Base-by-base conservation (phyloP, 37 sponge, comb jelly and placozoan species). In the Chondrilla cf. caribensis region DNA sequence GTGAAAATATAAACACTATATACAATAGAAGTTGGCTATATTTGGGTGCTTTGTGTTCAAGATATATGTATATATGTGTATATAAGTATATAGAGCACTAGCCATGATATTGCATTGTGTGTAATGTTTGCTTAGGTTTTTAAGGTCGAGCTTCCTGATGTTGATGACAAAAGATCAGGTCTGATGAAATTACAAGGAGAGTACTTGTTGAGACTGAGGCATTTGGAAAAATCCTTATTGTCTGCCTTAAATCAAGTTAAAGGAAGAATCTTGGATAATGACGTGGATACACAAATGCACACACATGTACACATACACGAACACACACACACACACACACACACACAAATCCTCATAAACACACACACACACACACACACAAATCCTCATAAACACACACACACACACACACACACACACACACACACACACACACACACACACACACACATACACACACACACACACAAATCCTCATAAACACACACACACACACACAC, bases 221-320 rank as follows among this genome's bases (percentile, higher is more conserved):
- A 98, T 55, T 83, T 98, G 77, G 96, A 98, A 85, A 89, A 98
- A 78, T 89, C 95, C 1, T 87, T 98, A 14, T 82, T 98, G 25
- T 81, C 89, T 41, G 97, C 99, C 47, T 88, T 98, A 11, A 98
- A 98, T 79, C 97, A 98, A 78, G 93, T 88, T 35, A 96, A 97
- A 70, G 98, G 96, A 81, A 79, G 88, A 28, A 96, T 96, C 62
- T 86, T 96, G 24, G 97, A 96, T 58, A 91, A 91, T 81, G 94
- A 96, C 81, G 79, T 51, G 54, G 17, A 19, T 18, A 26, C 77
- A 18, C 22, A 38, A 7, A 41, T 18, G 14, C 43, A 41, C 33
- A n/a, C n/a, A n/a, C n/a, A n/a, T n/a, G n/a, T n/a, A n/a, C n/a
- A n/a, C n/a, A n/a, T n/a, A n/a, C n/a, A 18, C 8, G 22, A 17